These are phyloP conservation scores for Punctoribates punctum DNA, from an alignment of 2,888 invertebrate genomes.

Conservation along the genomic window DNA sequence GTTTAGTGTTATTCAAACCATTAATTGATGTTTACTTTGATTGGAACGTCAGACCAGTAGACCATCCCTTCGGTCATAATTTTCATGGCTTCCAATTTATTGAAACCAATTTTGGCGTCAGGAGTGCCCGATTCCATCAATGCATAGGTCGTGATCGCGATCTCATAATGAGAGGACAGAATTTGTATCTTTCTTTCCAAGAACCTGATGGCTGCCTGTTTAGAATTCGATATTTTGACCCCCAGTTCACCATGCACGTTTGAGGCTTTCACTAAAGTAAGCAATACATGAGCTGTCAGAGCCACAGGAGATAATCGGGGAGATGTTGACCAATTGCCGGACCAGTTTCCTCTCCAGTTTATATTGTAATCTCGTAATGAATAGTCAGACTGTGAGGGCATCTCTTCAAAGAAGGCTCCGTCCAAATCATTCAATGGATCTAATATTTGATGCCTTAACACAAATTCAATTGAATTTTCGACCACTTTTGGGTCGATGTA, in stretches of 20 bases:
- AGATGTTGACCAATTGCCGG: conserved; percentile 13
- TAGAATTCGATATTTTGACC: conserved; percentile 44
- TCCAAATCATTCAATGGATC: conserved; percentile 44
- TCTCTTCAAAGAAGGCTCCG: conserved; percentile 53
- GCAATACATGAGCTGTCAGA: conserved; percentile 59
- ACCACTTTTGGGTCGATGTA: conserved; percentile 57
- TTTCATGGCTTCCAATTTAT: conserved; percentile 50
- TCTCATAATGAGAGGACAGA: conserved; percentile 55
- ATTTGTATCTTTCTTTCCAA: conserved; percentile 52
- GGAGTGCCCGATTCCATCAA: conserved; percentile 54
- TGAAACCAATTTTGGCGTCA: conserved; percentile 54
- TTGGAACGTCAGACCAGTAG: conserved; percentile 54
- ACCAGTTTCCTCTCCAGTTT: too few species aligned
- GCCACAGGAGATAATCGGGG: conserved; percentile 50
- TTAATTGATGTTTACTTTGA: conserved; percentile 43
- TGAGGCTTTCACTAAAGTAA: conserved; percentile 55
- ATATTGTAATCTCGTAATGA: too few species aligned
- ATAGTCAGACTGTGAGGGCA: neutral
- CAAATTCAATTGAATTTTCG: conserved; percentile 53
- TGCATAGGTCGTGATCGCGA: conserved; percentile 54
- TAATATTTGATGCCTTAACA: conserved; percentile 52
- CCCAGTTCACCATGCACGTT: conserved; percentile 51
- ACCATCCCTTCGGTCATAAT: conserved; percentile 53
- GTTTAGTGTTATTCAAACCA: too few species aligned
- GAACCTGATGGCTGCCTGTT: conserved; percentile 50